These are phyloP conservation scores for Dinoponera quadriceps DNA, from an alignment of 1,140 invertebrate species.

Conservation along the genomic window DNA sequence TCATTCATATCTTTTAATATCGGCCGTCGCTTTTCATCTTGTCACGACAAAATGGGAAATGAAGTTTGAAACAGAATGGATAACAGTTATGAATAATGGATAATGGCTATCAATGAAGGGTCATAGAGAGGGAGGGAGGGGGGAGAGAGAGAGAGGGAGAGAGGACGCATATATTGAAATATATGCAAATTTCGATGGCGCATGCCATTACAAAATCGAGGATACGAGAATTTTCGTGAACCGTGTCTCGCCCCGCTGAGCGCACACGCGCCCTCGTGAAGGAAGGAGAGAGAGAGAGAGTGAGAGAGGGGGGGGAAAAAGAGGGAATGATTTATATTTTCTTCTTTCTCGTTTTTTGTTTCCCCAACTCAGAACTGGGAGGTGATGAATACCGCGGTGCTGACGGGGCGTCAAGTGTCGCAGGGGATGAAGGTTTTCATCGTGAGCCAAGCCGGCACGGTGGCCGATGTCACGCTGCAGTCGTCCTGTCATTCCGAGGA, in stretches of 20 bases:
- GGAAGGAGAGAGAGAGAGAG: too few species aligned
- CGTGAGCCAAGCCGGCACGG: slow-evolving; percentile 96
- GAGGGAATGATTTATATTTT: too few species aligned
- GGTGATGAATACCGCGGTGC: slow-evolving; percentile 97
- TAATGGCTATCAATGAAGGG: slow-evolving; percentile 50
- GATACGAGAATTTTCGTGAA: slow-evolving; percentile 8
- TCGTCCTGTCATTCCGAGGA: slow-evolving; percentile 97
- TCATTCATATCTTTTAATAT: slow-evolving; percentile 45
- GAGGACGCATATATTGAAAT: slow-evolving; percentile 46
- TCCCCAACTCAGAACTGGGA: slow-evolving; percentile 93
- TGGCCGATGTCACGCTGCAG: slow-evolving; percentile 97
- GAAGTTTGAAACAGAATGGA: slow-evolving; percentile 35
- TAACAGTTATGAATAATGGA: slow-evolving; percentile 60
- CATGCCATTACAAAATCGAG: slow-evolving; percentile 41
- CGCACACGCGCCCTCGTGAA: too few species aligned
- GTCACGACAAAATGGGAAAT: slow-evolving; percentile 1
- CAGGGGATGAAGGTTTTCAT: slow-evolving; percentile 98
- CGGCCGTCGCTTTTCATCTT: neutral
- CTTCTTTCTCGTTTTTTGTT: slow-evolving; percentile 35
- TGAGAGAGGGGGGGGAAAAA: too few species aligned
- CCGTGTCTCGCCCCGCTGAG: too few species aligned
- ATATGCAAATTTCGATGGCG: slow-evolving; percentile 37
- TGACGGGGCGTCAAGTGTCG: slow-evolving; percentile 97
- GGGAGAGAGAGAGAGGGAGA: too few species aligned
- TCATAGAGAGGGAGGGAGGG: neutral